These are phyloP conservation scores for Archaeoteleia sp. DNA, from an alignment of 2,888 invertebrate species.

Conservation along the genomic window DNA sequence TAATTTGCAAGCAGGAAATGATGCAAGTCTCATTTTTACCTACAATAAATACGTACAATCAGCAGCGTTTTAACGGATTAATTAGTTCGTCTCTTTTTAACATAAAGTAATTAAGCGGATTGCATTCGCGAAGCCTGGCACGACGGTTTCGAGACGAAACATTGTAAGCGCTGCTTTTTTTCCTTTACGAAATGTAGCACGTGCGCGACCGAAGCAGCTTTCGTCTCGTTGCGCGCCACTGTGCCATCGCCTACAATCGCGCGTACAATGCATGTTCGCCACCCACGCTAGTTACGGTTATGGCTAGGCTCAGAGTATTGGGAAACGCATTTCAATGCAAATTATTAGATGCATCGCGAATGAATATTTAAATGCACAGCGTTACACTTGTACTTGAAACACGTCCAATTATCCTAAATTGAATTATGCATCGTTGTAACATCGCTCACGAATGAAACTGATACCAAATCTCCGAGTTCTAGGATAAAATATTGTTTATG, in stretches of 20 bases:
- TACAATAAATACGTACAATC: constrained; percentile 23
- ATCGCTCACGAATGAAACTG: too few species aligned
- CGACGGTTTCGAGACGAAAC: too few species aligned
- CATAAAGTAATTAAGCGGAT: constrained; percentile 30
- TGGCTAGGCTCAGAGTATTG: constrained; percentile 19
- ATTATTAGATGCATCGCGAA: constrained; percentile 18
- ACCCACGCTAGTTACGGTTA: constrained; percentile 32
- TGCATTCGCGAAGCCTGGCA: constrained; percentile 21
- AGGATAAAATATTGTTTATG: too few species aligned
- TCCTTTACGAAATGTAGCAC: constrained; percentile 15
- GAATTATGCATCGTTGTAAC: too few species aligned
- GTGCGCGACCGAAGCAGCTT: constrained; percentile 36
- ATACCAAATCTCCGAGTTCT: too few species aligned
- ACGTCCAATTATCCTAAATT: too few species aligned
- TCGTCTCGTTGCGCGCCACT: constrained; percentile 30
- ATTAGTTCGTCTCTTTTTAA: constrained; percentile 31
- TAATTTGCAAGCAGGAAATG: constrained; percentile 21
- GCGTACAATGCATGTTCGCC: constrained; percentile 41
- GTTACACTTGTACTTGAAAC: constrained; percentile 16
- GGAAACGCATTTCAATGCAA: constrained; percentile 42
- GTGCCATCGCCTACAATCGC: constrained; percentile 24
- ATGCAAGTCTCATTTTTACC: constrained; percentile 21
- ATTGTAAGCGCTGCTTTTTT: too few species aligned
- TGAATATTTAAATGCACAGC: constrained; percentile 19
- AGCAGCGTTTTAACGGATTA: constrained; percentile 36